phyloP scores from a whole-genome alignment of 1,140 invertebrate genomes.

The Cherax destructor region DNA sequence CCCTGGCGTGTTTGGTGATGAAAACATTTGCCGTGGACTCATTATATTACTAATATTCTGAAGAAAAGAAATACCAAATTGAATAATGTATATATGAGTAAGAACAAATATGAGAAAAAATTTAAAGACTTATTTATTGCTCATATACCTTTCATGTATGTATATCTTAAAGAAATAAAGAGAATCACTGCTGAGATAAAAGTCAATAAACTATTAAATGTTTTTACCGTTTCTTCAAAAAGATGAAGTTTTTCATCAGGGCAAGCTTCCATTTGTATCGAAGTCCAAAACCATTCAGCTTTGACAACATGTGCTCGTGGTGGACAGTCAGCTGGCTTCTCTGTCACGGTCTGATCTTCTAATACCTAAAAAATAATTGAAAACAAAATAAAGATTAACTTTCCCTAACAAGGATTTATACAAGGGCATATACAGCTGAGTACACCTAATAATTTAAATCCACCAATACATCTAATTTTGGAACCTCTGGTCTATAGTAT shows the following conservation, averaged over 20 bases:
- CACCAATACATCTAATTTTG: too few relatives aligned
- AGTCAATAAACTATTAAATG: conserved; percentile 16
- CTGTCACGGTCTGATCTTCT: conserved; percentile 67
- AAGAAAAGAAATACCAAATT: neutral
- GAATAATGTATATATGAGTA: too few relatives aligned
- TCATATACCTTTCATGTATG: too few relatives aligned
- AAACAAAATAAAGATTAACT: neutral
- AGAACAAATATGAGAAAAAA: too few relatives aligned
- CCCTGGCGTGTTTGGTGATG: conserved; percentile 72
- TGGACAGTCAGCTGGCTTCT: conserved; percentile 71
- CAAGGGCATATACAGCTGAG: too few relatives aligned
- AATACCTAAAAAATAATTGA: conserved; percentile 70
- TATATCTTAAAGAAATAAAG: too few relatives aligned
- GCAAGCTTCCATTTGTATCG: conserved; percentile 95
- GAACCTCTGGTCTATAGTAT: too few relatives aligned
- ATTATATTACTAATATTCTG: conserved; percentile 44
- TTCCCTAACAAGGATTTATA: too few relatives aligned
- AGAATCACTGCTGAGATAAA: neutral
- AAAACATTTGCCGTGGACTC: conserved; percentile 43
- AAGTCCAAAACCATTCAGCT: conserved; percentile 98
- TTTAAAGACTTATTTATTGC: too few relatives aligned
- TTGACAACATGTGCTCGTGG: conserved; percentile 82
- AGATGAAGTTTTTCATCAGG: conserved; percentile 92
- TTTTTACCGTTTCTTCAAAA: conserved; percentile 76
- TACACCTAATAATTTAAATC: too few relatives aligned